Evolutionary conservation across 1,140 invertebrate species (phyloP).

Genomic region (Sycophila sp.): DNA sequence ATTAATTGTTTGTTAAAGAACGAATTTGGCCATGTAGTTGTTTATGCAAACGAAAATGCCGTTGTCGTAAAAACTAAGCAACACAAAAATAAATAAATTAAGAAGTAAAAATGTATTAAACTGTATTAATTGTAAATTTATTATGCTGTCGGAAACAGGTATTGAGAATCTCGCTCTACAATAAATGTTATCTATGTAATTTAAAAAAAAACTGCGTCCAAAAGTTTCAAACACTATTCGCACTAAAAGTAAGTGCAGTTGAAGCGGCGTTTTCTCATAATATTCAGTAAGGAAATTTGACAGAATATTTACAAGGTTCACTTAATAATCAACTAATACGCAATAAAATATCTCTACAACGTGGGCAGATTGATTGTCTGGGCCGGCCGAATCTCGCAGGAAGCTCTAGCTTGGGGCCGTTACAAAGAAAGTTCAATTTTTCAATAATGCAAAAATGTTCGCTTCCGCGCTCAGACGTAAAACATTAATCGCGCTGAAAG

Average conservation of each 20-base stretch:
- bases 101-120: no score
- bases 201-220: no score
- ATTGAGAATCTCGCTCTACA: not conserved
- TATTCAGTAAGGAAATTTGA: not conserved
- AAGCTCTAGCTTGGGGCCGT: not conserved
- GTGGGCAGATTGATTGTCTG: not conserved
- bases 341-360: not conserved
- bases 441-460: not conserved
- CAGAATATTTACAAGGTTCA: not conserved
- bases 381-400: not conserved
- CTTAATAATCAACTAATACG: not conserved
- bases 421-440: not conserved
- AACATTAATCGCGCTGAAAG: slow-evolving; percentile 2
- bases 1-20: no score
- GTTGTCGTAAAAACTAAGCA: no score
- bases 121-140: no score
- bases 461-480: not conserved
- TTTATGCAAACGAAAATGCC: no score
- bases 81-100: no score
- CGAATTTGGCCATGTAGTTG: no score
- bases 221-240: no score
- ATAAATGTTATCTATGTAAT: not conserved
- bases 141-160: not conserved
- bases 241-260: no score
- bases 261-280: not conserved